Evolutionary conservation across 2,113 vertebrate genomes (phyloP), one percentile per base, ranked within the genome.

Genomic region (Eidolon helvum): DNA sequence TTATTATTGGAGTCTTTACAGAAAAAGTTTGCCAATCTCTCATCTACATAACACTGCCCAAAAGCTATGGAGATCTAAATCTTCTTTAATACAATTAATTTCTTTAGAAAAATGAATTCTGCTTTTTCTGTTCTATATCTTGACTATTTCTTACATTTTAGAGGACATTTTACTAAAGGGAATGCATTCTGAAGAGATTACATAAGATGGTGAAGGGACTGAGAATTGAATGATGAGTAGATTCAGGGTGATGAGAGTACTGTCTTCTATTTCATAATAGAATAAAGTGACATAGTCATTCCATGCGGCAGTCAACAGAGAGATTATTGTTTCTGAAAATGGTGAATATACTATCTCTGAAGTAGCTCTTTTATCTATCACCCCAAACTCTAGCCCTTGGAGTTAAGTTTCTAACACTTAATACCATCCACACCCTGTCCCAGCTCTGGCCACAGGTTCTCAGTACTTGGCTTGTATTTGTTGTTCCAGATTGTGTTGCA

Each of bases 391-490:
- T 33, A 66, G 33, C 26, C 15, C 38, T 79, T 57, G 22, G 57
- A 57, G 24, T n/a, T 92, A 74, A 59, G 2, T 11, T 71, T 21
- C 63, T 45, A 40, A 59, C 11, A 68, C 45, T 26, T 40, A 43
- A 10, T 1, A 43, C 9, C 14, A 72, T 2, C 57, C 18, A 6
- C 18, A 1, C 21, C 35, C 48, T 18, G 82, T 16, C 48, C 33
- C 26, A 55, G 11, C 53, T 61, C 55, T 33, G n/a, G 19, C 12
- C 84, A 6, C 7, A 11, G 14, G 8, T 24, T 12, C 65, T 79
- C 82, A 69, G 12, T 97, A 98, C 98, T 94, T 98, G 97, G 93
- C 97, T 77, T 98, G 98, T 59, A 98, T 98, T 71, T 98, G 97
- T 24, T 98, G 74, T 0, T 98, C 98, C 33, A 98, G 86, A 40